Conservation (phyloP, 1,140 invertebrate genomes). For the Drepana arcuata region DNA sequence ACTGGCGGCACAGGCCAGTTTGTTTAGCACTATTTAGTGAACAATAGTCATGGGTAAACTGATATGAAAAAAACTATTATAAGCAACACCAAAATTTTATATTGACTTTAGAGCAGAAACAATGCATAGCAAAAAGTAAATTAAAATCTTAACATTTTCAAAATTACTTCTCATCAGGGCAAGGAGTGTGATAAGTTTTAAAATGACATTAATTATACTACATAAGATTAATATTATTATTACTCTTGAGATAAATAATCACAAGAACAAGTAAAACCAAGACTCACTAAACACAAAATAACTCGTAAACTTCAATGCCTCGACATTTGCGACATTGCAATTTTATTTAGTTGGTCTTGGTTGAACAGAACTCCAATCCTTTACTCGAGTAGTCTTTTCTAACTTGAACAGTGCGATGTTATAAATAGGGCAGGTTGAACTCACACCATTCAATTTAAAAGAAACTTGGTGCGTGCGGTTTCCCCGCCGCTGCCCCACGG, state of each 20-base stretch:
- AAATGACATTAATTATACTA: slow-evolving; percentile 32
- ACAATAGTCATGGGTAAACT: too few relatives aligned
- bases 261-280: slow-evolving; percentile 67
- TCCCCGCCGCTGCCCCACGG: slow-evolving; percentile 30
- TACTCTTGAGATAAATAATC: slow-evolving; percentile 36
- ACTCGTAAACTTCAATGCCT: slow-evolving; percentile 34
- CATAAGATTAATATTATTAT: slow-evolving; percentile 26
- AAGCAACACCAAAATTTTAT: slow-evolving; percentile 61
- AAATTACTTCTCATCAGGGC: slow-evolving; percentile 22
- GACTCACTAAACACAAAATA: slow-evolving; percentile 71
- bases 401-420: slow-evolving; percentile 67
- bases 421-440: slow-evolving; percentile 44
- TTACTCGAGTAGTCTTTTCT: slow-evolving; percentile 67
- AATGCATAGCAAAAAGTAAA: slow-evolving; percentile 40
- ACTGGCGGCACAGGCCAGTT: too few relatives aligned
- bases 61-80: slow-evolving; percentile 18
- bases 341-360: slow-evolving; percentile 72
- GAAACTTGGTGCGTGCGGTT: slow-evolving; percentile 59
- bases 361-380: slow-evolving; percentile 69
- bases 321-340: slow-evolving; percentile 38
- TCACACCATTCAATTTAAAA: slow-evolving; percentile 71
- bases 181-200: slow-evolving; percentile 31
- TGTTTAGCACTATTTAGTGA: too few relatives aligned
- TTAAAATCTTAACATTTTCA: slow-evolving; percentile 22
- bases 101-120: slow-evolving; percentile 46